phyloP scores from a whole-genome alignment of 2,888 invertebrate genomes.

The Cheilosia urbana region DNA sequence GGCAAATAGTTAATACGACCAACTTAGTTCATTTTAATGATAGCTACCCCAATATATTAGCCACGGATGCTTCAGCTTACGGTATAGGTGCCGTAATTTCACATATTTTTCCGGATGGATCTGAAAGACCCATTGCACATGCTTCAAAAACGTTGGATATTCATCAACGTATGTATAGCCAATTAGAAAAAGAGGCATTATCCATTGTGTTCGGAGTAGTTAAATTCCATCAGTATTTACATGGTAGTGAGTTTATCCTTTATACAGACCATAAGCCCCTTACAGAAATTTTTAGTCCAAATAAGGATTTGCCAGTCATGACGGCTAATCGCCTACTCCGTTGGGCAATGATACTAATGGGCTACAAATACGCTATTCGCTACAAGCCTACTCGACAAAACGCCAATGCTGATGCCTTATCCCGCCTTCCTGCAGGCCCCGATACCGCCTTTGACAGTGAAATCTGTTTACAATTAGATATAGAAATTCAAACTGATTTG shows the following conservation, averaged over 20 bases:
- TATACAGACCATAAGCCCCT: too few species aligned
- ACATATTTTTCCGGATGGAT: constrained; percentile 28
- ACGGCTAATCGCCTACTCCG: neutral
- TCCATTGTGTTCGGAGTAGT: constrained; percentile 8
- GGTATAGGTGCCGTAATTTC: constrained; percentile 36
- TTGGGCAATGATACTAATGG: neutral
- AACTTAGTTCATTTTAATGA: constrained; percentile 48
- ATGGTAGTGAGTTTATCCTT: too few species aligned
- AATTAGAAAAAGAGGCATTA: constrained; percentile 42
- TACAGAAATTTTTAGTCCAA: neutral
- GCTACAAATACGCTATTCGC: neutral
- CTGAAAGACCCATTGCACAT: too few species aligned
- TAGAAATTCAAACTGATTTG: too few species aligned
- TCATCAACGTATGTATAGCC: constrained; percentile 24
- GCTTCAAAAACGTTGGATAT: constrained; percentile 34
- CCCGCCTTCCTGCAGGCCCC: too few species aligned
- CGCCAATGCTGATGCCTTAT: too few species aligned
- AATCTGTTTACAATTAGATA: too few species aligned
- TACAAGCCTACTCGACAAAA: too few species aligned
- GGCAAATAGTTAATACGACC: constrained; percentile 43
- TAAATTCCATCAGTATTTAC: too few species aligned
- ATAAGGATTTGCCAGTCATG: neutral
- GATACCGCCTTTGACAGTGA: too few species aligned
- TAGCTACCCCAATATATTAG: constrained; percentile 15
- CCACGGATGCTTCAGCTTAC: constrained; percentile 25